Conservation (phyloP, 2,888 invertebrate species). For the Drosophila infuscata region DNA sequence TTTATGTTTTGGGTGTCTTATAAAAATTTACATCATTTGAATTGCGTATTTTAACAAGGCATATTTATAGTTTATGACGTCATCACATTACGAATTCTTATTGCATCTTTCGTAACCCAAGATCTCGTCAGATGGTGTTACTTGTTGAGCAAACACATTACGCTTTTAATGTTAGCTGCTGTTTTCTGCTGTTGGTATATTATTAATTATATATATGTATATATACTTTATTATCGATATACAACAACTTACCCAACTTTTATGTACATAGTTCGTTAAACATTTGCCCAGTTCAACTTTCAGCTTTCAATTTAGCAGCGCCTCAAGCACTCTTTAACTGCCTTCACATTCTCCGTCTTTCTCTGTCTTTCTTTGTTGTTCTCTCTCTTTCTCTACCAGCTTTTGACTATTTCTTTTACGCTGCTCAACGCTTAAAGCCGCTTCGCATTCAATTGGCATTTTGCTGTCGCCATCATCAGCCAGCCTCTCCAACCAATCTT, state of each 20-base stretch:
- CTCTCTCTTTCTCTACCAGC: slow-evolving; percentile 2
- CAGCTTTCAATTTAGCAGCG: slow-evolving; percentile 42
- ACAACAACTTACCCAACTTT: slow-evolving; percentile 20
- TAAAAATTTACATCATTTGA: neutral
- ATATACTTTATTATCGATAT: slow-evolving; percentile 12
- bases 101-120: neutral
- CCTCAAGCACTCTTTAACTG: slow-evolving; percentile 53
- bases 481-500: slow-evolving; percentile 24
- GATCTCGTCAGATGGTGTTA: neutral
- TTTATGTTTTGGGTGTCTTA: neutral
- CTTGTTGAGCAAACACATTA: neutral
- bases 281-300: slow-evolving; percentile 38
- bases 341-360: slow-evolving; percentile 11
- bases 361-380: slow-evolving; percentile 13
- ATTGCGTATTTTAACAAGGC: neutral
- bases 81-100: neutral
- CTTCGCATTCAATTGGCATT: slow-evolving; percentile 74
- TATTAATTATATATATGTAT: neutral
- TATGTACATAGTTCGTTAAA: slow-evolving; percentile 46
- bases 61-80: neutral
- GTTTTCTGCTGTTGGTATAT: neutral
- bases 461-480: slow-evolving; percentile 70
- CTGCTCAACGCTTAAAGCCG: slow-evolving; percentile 65
- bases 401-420: slow-evolving; percentile 2
- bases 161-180: neutral